Conservation (phyloP, 1,140 invertebrate species). For the Drosophila orena region DNA sequence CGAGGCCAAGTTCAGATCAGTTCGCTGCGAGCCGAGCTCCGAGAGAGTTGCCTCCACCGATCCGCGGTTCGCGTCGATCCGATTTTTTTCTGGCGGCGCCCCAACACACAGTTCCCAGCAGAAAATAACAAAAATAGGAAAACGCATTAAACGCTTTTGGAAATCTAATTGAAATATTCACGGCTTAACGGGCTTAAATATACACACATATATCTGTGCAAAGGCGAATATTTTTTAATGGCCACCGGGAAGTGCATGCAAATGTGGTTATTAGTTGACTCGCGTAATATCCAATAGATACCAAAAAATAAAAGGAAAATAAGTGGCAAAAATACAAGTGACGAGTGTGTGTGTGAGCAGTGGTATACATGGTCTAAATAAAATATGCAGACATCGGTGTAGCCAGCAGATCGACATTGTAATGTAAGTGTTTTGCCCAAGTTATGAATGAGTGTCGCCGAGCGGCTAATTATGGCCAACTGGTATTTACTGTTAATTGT, state of each 20-base stretch:
- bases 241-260: slow-evolving; percentile 70
- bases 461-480: slow-evolving; percentile 67
- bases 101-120: slow-evolving; percentile 31
- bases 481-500: slow-evolving; percentile 82
- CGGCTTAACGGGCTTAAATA: slow-evolving; percentile 37
- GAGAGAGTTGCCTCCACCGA: slow-evolving; percentile 67
- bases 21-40: slow-evolving; percentile 71
- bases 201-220: slow-evolving; percentile 16
- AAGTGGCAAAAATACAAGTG: slow-evolving; percentile 36
- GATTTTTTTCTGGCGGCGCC: slow-evolving; percentile 52
- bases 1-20: slow-evolving; percentile 84
- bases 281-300: slow-evolving; percentile 59
- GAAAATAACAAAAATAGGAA: slow-evolving; percentile 26
- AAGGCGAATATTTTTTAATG: slow-evolving; percentile 36
- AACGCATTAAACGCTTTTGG: slow-evolving; percentile 35
- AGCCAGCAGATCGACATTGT: slow-evolving; percentile 44
- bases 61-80: slow-evolving; percentile 25
- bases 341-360: slow-evolving; percentile 30
- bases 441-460: slow-evolving; percentile 24
- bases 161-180: slow-evolving; percentile 67
- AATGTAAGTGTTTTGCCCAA: slow-evolving; percentile 53
- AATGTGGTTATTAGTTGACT: slow-evolving; percentile 62
- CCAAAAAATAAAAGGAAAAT: slow-evolving; percentile 20
- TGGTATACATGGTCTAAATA: slow-evolving; percentile 45
- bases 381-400: slow-evolving; percentile 60